Percentiles rank a stretch among this genome's conserved stretches.
phyloP scores from a whole-genome alignment of 2,888 invertebrate species.

The Orthosia incerta region DNA sequence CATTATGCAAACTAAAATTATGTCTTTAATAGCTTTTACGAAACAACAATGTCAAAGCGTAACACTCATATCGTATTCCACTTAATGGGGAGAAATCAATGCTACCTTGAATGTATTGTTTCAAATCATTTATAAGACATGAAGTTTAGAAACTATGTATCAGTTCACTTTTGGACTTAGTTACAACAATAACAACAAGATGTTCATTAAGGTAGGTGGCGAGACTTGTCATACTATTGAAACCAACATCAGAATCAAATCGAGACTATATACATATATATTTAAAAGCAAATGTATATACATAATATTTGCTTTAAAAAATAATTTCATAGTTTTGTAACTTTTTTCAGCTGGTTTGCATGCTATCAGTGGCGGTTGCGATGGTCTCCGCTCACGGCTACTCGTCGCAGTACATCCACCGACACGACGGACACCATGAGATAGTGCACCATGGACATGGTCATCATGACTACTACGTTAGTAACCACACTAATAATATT shows the following conservation, averaged over 20 bases:
- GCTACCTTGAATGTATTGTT: conserved; percentile 55
- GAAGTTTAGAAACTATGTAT: conserved; percentile 32
- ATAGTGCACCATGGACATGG: conserved; percentile 72
- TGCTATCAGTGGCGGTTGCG: conserved; percentile 33
- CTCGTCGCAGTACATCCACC: conserved; percentile 68
- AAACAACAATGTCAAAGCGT: conserved; percentile 16
- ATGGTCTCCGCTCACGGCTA: conserved; percentile 50
- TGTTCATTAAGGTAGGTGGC: conserved; percentile 52
- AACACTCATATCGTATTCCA: conserved; percentile 28
- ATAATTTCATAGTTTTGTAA: neutral
- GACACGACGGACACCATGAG: conserved; percentile 78
- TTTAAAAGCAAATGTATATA: no score
- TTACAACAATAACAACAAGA: conserved; percentile 10
- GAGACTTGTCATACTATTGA: no score
- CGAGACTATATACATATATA: no score
- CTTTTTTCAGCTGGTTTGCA: conserved; percentile 45
- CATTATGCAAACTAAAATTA: conserved; percentile 22
- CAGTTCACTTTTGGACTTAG: conserved; percentile 38
- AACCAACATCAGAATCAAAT: neutral
- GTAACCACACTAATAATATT: neutral
- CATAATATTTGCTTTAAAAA: neutral
- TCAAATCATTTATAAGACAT: conserved; percentile 57
- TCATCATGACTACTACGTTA: conserved; percentile 59
- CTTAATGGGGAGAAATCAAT: conserved; percentile 57
- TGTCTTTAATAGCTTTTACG: conserved; percentile 34